Evolutionary conservation across 2,113 vertebrate genomes (phyloP).

Genomic region (Rhizomys pruinosus): DNA sequence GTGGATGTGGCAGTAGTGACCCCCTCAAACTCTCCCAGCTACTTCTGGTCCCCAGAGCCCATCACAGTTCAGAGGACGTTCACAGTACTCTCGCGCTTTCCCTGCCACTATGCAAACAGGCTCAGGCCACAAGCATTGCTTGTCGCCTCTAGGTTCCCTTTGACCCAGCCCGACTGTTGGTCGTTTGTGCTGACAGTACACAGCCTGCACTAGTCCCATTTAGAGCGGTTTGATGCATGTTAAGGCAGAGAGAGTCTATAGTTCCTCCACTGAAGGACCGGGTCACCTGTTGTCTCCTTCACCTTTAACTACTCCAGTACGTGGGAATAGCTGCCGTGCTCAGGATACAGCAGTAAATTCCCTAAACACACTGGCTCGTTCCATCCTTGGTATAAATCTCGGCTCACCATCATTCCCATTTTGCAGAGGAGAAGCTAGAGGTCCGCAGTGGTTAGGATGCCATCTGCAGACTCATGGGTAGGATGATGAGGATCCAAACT

Average conservation of each 20-base stretch:
- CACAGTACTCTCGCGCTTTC: neutral
- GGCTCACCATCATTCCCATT: neutral
- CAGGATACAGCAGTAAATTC: neutral
- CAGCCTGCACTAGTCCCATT: neutral
- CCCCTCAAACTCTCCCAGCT: neutral
- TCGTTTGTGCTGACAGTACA: neutral
- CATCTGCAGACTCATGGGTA: neutral
- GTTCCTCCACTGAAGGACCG: neutral
- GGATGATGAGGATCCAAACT: neutral
- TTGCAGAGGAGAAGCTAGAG: neutral
- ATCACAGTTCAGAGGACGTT: neutral
- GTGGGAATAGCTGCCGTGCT: neutral
- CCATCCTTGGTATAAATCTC: neutral
- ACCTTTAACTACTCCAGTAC: neutral
- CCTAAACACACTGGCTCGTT: accelerated
- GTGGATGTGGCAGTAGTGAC: neutral
- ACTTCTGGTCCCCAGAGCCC: neutral
- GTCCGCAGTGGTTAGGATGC: neutral
- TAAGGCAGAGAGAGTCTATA: neutral
- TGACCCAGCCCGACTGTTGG: neutral
- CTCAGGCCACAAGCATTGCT: neutral
- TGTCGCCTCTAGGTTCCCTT: neutral
- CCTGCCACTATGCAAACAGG: neutral
- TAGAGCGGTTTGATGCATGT: accelerated
- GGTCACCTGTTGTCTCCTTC: neutral